Evolutionary conservation across 2,888 invertebrate genomes (phyloP), one percentile per base, ranked within the genome.

Genomic region (Megaustenia siamemsis): DNA sequence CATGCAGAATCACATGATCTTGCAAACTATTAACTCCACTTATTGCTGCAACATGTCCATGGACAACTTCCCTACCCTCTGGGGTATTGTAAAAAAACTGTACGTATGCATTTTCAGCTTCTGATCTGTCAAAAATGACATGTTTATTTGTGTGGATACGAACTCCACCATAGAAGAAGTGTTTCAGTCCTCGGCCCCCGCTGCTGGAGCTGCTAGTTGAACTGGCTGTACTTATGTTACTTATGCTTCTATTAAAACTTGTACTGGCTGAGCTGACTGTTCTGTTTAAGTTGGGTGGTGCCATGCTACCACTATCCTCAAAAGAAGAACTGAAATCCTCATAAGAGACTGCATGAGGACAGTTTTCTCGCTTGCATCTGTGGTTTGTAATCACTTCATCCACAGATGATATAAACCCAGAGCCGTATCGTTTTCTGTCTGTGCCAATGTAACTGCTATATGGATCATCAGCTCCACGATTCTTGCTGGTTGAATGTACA

Each of bases 81-180:
- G 84, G 79, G 10, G 84, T 71, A 32, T 84, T 60, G 45, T 49
- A 84, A 73, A 84, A 84, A 79, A 84, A 84, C n/a, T 84, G 60
- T 6, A 84, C 79, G 35, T 60, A 56, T 24, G 84, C 84, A 79
- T 43, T 71, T 6, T 84, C 79, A 38, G 84, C 84, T 73, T 84
- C 84, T 32, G 78, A 84, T 35, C 63, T 79, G 56, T 84, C 84
- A 79, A 79, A 84, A 40, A 84, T 84, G 43, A 84, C 73, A 73
- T 84, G 84, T 53, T 63, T 78, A 35, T 84, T 84, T 18, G 84
- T 84, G 32, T 49, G 69, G 40, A 84, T 60, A 73, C 24, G n/a
- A 24, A 84, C 73, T 0, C 84, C 84, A 12, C 79, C 38, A 73
- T 79, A 84, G 40, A 79, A 71, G 38, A 60, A 43, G 28, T 84